Evolutionary conservation across 1,140 invertebrate species (phyloP), one percentile per base, ranked within the genome.

Genomic region (Chelonus insularis): DNA sequence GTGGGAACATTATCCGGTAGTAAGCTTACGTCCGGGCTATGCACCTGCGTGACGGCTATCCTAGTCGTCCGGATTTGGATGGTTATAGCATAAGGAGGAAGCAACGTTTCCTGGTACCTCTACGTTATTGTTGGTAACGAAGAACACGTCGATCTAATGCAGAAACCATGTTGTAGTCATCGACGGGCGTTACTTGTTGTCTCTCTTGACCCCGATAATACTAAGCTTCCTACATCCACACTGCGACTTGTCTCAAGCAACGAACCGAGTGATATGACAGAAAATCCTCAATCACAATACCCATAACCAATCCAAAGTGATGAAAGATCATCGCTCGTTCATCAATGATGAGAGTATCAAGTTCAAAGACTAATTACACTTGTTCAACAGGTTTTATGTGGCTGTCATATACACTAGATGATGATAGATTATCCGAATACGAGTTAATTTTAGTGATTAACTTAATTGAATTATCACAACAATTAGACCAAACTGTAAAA

Each of bases 61-160:
- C 55, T 41, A 43, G 16, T 20, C n/a, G 62, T 32, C 57, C 60
- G 57, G 57, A 66, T 66, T 69, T 70, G 52, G n/a, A 55, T 59
- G 58, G 55, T 65, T 68, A 62, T 18, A 37, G 45, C 47, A 51
- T 4, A 64, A 58, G 62, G 56, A 62, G 57, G 66, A 60, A 57
- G 47, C 52, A 45, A 16, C 63, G 54, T 60, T 73, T 74, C 70
- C 72, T 68, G 70, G 57, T 59, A 43, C 34, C 62, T 61, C 45
- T 39, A 34, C 34, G 48, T 59, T 75, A 75, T 75, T 75, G 71
- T 72, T 68, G 64, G 67, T 76, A 70, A 75, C 68, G 68, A 75
- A 73, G 71, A 76, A 74, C 74, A 71, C 66, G 71, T 74, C 68
- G 62, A 70, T 75, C 69, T 77, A 77, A 77, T 77, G 75, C 72